Evolutionary conservation across 1,140 invertebrate species (phyloP).

Genomic region (Sweltsa coloradensis): DNA sequence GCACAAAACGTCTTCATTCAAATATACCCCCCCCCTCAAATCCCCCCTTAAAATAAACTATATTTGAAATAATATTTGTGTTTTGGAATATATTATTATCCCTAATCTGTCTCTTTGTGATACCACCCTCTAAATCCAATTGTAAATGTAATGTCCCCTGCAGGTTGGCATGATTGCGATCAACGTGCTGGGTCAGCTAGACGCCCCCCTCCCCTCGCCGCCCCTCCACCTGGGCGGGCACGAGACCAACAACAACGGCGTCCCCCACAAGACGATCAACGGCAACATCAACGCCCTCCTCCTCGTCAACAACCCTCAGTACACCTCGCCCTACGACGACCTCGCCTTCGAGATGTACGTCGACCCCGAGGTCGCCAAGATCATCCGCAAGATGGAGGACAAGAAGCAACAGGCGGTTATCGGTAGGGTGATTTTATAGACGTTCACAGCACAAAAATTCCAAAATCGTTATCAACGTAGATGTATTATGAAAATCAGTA

Average conservation of each 20-base stretch:
- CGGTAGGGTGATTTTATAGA: slow-evolving; percentile 32
- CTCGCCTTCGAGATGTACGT: slow-evolving; percentile 96
- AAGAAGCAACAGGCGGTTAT: slow-evolving; percentile 76
- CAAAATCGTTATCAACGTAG: background rate
- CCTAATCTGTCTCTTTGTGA: too few species aligned
- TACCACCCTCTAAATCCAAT: too few species aligned
- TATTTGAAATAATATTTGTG: too few species aligned
- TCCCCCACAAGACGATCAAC: slow-evolving; percentile 10
- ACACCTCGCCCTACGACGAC: slow-evolving; percentile 81
- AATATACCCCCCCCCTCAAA: too few species aligned
- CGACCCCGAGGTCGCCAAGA: slow-evolving; percentile 78
- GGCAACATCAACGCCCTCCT: slow-evolving; percentile 10
- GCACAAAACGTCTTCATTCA: too few species aligned
- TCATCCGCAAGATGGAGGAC: slow-evolving; percentile 75
- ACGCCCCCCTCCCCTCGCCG: slow-evolving; percentile 22
- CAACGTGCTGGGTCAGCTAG: slow-evolving; percentile 52
- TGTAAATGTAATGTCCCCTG: too few species aligned
- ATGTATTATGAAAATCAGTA: background rate
- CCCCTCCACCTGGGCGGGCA: background rate
- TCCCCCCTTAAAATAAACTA: too few species aligned
- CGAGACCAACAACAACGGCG: slow-evolving; percentile 4
- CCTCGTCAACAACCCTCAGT: slow-evolving; percentile 34
- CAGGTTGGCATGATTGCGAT: slow-evolving; percentile 61
- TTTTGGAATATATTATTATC: too few species aligned
- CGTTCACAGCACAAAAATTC: background rate